Evolutionary conservation across 2,888 invertebrate species (phyloP).

Genomic region (Pammene aurita): DNA sequence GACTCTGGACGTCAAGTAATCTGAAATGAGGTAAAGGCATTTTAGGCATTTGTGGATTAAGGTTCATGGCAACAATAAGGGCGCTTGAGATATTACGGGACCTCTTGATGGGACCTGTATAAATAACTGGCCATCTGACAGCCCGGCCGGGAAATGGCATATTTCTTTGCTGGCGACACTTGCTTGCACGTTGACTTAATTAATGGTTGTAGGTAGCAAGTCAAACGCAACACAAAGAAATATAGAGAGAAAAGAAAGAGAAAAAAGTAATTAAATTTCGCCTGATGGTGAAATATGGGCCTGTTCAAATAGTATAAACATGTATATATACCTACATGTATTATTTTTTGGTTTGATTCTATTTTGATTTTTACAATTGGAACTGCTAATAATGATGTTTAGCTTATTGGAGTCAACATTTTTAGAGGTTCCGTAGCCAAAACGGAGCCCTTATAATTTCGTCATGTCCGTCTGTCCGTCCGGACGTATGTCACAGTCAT

Average conservation of each 20-base stretch:
- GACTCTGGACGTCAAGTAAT: neutral
- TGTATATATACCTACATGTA: too few species aligned
- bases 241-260: neutral
- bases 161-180: slow-evolving; percentile 21
- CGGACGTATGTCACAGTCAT: too few species aligned
- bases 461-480: too few species aligned
- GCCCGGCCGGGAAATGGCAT: slow-evolving; percentile 15
- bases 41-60: neutral
- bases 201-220: slow-evolving; percentile 4
- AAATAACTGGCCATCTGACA: slow-evolving; percentile 32
- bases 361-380: too few species aligned
- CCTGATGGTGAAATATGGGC: too few species aligned
- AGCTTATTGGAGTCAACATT: too few species aligned
- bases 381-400: too few species aligned
- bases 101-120: slow-evolving; percentile 27
- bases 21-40: neutral
- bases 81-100: slow-evolving; percentile 17
- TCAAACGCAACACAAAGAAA: neutral
- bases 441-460: too few species aligned
- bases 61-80: slow-evolving; percentile 15
- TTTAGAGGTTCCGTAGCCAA: too few species aligned
- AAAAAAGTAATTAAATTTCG: too few species aligned
- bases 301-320: too few species aligned
- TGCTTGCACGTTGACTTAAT: slow-evolving; percentile 14
- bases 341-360: too few species aligned